These are phyloP conservation scores for Stenodera caucasica DNA, from an alignment of 2,888 invertebrate genomes.

Conservation along the genomic window DNA sequence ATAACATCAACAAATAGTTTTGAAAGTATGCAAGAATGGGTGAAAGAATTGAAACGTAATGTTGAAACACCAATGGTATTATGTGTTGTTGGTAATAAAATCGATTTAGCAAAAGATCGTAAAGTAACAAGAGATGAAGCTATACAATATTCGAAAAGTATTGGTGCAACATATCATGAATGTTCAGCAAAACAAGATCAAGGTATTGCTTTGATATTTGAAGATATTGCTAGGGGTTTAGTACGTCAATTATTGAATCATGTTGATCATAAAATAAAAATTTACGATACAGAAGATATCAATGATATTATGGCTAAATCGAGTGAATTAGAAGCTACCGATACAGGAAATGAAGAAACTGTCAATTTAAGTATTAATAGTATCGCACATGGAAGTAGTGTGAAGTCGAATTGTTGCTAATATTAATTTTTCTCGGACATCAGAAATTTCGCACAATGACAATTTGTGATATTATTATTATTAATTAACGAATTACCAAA, in stretches of 20 bases:
- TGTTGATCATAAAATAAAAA: slow-evolving; percentile 57
- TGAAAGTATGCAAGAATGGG: slow-evolving; percentile 82
- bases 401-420: slow-evolving; percentile 65
- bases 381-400: slow-evolving; percentile 69
- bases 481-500: background rate
- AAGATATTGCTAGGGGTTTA: slow-evolving; percentile 66
- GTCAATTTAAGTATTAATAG: slow-evolving; percentile 66
- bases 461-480: slow-evolving; percentile 7
- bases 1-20: slow-evolving; percentile 77
- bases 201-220: slow-evolving; percentile 76
- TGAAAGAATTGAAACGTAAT: slow-evolving; percentile 75
- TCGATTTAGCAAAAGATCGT: slow-evolving; percentile 69
- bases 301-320: slow-evolving; percentile 57
- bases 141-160: slow-evolving; percentile 72
- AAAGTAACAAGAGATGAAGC: slow-evolving; percentile 69
- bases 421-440: background rate
- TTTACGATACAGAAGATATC: slow-evolving; percentile 60
- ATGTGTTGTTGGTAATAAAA: slow-evolving; percentile 83
- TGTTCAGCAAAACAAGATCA: slow-evolving; percentile 79
- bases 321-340: slow-evolving; percentile 63
- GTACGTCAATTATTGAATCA: slow-evolving; percentile 60
- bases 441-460: background rate
- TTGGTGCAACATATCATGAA: slow-evolving; percentile 84
- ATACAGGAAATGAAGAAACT: slow-evolving; percentile 65
- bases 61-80: slow-evolving; percentile 79